Percentiles rank a stretch among this genome's conserved stretches.
phyloP scores from a whole-genome alignment of 2,113 vertebrate species.

The Sapayoa aenigma region DNA sequence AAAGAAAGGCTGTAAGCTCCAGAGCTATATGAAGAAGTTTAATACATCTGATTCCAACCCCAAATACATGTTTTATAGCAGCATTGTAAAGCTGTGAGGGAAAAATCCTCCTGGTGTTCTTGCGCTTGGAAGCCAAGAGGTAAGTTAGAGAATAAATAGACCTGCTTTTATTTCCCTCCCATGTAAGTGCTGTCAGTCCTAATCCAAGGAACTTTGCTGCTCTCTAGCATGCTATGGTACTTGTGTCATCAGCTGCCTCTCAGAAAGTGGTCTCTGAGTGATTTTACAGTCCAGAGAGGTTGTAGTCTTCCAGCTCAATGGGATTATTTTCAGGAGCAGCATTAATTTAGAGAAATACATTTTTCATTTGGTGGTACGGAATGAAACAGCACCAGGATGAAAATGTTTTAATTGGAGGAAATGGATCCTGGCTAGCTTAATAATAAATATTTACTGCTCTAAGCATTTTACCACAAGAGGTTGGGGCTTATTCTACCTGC shows the following conservation, averaged over 20 bases:
- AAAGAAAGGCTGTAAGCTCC: background rate
- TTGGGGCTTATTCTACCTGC: background rate
- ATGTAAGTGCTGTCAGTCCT: background rate
- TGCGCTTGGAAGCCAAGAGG: background rate
- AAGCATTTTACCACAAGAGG: constrained; percentile 3
- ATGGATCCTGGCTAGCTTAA: constrained; percentile 2
- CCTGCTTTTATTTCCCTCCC: background rate
- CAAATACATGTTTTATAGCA: background rate
- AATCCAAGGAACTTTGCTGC: background rate
- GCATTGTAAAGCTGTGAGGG: background rate
- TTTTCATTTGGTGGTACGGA: background rate
- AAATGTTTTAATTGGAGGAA: constrained; percentile 43
- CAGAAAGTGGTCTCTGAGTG: background rate
- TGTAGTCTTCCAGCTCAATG: background rate
- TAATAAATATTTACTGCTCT: constrained; percentile 15
- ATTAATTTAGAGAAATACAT: background rate
- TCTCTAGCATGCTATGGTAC: accelerated
- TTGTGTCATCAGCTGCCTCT: background rate
- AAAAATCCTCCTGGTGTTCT: background rate
- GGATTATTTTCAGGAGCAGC: background rate
- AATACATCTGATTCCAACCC: background rate
- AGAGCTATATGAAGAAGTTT: background rate
- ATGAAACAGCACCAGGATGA: background rate
- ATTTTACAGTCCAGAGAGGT: background rate
- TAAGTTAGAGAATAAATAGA: background rate